Conservation (phyloP, 2,888 invertebrate genomes). For the Caradrina clavipalpis region DNA sequence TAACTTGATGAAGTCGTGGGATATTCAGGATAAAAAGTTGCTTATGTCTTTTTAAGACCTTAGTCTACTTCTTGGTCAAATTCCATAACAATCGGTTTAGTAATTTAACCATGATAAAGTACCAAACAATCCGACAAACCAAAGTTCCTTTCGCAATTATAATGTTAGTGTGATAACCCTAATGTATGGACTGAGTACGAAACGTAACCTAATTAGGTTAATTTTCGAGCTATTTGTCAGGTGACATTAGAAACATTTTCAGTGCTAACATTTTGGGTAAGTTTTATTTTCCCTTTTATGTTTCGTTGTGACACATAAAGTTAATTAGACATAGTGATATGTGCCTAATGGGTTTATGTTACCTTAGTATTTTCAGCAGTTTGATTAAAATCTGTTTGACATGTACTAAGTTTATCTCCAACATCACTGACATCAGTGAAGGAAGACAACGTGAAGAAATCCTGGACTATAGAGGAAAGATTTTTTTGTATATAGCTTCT, state of each 20-base stretch:
- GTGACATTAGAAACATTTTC: constrained; percentile 10
- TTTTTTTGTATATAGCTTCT: too few relatives aligned
- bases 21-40: too few relatives aligned
- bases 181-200: background rate
- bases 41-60: too few relatives aligned
- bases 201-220: background rate
- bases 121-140: background rate
- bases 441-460: too few relatives aligned
- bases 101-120: background rate
- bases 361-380: background rate
- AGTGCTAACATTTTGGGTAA: background rate
- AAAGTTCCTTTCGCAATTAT: background rate
- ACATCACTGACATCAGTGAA: too few relatives aligned
- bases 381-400: background rate
- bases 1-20: too few relatives aligned
- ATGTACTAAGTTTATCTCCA: too few relatives aligned
- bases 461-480: too few relatives aligned
- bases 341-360: background rate
- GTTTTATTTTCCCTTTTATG: constrained; percentile 8
- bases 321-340: constrained; percentile 25
- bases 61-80: too few relatives aligned
- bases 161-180: background rate
- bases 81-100: too few relatives aligned
- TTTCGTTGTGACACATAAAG: constrained; percentile 1
- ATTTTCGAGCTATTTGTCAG: background rate